Evolutionary conservation across 2,113 vertebrate genomes (phyloP), one percentile per base, ranked within the genome.

Genomic region (Micromys minutus): DNA sequence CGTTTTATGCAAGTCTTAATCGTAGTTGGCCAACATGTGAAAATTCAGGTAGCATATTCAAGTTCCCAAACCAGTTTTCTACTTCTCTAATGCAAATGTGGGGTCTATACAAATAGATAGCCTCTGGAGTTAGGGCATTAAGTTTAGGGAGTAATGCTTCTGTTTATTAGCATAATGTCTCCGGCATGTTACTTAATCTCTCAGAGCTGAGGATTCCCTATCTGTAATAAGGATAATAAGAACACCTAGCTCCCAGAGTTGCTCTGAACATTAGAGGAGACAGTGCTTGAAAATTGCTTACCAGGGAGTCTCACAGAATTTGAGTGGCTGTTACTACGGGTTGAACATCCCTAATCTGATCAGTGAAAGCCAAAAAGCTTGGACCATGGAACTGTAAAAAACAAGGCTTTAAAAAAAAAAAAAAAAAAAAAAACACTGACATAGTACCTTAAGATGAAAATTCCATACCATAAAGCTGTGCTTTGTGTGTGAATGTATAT

Each of bases 231-330:
- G 3, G 61, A 65, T 31, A 45, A 69, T 77, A 88, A 89, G 55
- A 97, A 81, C 36, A 87, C 50, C 47, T 50, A 91, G 7, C 2
- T 89, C 45, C 77, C 50, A 76, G 22, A 8, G 39, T 39, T 87
- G 29, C 52, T 81, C 21, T 75, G 47, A 92, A n/a, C 24, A 86
- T 81, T 90, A 81, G 13, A 89, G 72, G 67, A 96, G 55, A 93
- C n/a, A 86, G 57, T 47, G 13, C 34, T 42, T 80, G 45, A 59
- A 92, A 91, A 88, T 34, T 81, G 45, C 67, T 89, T 87, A 87
- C 26, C 47, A 63, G 63, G 81, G 65, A 79, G 50, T 29, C 42
- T 55, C 50, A 13, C 55, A 89, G 12, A 90, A 50, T 75, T n/a
- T n/a, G 61, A 77, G 87, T n/a, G 71, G 85, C 36, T 89, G 19